A percentile compares a stretch with the other conserved stretches of the same genome.
Evolutionary conservation across 2,797 vertebrate species (phyloP).

Genomic region (Ficedula albicollis): DNA sequence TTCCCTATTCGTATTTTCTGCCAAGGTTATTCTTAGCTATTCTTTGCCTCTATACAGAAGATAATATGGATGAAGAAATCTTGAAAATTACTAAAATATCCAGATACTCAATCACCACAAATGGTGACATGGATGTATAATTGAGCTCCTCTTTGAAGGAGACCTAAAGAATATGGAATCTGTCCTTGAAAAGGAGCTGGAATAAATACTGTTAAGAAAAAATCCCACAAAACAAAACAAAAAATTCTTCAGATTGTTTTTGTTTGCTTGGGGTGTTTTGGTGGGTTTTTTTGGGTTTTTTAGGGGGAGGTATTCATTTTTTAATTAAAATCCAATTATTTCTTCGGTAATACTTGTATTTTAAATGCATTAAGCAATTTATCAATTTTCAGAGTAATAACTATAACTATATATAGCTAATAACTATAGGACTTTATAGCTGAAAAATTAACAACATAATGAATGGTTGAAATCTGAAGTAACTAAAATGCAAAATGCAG

Average conservation of each 20-base stretch:
- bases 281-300: background rate
- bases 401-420: too few species aligned
- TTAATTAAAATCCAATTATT: background rate
- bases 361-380: background rate
- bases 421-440: background rate
- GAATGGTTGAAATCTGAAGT: background rate
- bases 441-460: background rate
- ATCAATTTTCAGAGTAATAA: background rate
- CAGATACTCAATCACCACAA: background rate
- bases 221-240: background rate
- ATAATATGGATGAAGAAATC: background rate
- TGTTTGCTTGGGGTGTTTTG: background rate
- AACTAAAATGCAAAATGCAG: background rate
- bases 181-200: background rate
- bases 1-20: background rate
- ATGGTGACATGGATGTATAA: rapidly evolving
- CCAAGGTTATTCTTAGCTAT: background rate
- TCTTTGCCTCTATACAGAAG: background rate
- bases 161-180: background rate
- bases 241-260: background rate
- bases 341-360: background rate
- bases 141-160: background rate
- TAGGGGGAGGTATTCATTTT: rapidly evolving
- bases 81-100: background rate
- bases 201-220: background rate